A percentile compares a stretch with the other conserved stretches of the same genome.
Evolutionary conservation across 2,113 vertebrate genomes (phyloP).

Genomic region (Buteo buteo): DNA sequence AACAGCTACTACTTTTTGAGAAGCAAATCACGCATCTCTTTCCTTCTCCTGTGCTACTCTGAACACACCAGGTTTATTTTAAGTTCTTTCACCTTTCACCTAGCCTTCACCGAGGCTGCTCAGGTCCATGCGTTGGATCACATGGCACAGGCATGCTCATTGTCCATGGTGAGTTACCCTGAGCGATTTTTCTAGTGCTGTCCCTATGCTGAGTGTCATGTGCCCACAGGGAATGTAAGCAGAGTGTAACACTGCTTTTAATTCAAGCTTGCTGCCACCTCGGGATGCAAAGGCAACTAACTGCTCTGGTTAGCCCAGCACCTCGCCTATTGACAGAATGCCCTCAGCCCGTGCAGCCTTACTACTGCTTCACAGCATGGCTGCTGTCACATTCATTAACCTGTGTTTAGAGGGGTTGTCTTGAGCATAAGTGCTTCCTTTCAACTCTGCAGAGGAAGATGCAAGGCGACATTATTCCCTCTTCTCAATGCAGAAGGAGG

Average conservation of each 20-base stretch:
- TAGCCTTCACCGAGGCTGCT: not conserved
- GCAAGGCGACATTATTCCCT: not conserved
- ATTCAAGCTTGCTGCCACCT: not conserved
- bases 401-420: not conserved
- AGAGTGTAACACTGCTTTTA: not conserved
- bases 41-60: not conserved
- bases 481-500: not conserved
- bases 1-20: not conserved
- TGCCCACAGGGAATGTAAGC: not conserved
- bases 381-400: not conserved
- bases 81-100: not conserved
- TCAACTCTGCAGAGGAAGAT: not conserved
- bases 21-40: not conserved
- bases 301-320: not conserved
- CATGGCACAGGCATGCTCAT: not conserved
- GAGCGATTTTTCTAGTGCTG: not conserved
- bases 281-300: not conserved
- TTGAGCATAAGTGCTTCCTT: not conserved
- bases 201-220: not conserved
- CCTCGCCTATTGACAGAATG: not conserved
- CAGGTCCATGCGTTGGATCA: not conserved
- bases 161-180: not conserved
- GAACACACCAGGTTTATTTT: not conserved
- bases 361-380: not conserved
- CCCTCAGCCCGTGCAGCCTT: rapidly evolving